A percentile compares a stretch with the other conserved stretches of the same genome.
phyloP scores from a whole-genome alignment of 2,113 vertebrate species.

The Saccopteryx bilineata region DNA sequence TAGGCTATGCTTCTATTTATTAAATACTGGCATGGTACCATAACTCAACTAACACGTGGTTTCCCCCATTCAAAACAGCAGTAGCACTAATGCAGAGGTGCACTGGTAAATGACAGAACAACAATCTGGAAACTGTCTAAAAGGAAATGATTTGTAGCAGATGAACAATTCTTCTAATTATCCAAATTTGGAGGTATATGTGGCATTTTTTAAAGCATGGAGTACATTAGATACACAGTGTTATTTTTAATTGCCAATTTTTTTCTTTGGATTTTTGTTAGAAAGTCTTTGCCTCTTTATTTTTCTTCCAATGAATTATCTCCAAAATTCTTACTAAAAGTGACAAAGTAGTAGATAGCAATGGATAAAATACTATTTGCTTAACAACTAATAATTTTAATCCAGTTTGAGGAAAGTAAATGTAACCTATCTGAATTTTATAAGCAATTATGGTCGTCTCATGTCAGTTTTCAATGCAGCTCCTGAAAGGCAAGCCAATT shows the following conservation, averaged over 20 bases:
- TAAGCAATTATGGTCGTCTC: neutral
- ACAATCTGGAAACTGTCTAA: neutral
- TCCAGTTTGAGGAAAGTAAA: neutral
- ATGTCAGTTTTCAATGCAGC: neutral
- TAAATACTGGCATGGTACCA: neutral
- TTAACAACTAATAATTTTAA: constrained; percentile 22
- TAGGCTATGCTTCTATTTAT: neutral
- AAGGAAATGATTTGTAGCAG: neutral
- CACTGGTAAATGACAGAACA: neutral
- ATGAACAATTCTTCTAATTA: neutral
- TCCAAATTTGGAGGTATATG: neutral
- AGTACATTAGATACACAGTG: neutral
- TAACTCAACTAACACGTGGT: neutral
- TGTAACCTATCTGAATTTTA: neutral
- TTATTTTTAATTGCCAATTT: neutral
- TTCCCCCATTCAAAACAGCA: neutral
- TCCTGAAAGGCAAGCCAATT: neutral
- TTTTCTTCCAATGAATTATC: neutral
- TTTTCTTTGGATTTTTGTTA: constrained; percentile 5
- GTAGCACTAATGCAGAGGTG: neutral
- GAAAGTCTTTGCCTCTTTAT: neutral
- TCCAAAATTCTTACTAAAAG: constrained; percentile 14
- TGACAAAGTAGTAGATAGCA: neutral
- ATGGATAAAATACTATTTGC: neutral
- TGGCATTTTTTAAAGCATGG: neutral